A percentile compares a stretch with the other conserved stretches of the same genome.
Conservation (phyloP, 2,113 vertebrate genomes). For the Corythornis madagascariensis region DNA sequence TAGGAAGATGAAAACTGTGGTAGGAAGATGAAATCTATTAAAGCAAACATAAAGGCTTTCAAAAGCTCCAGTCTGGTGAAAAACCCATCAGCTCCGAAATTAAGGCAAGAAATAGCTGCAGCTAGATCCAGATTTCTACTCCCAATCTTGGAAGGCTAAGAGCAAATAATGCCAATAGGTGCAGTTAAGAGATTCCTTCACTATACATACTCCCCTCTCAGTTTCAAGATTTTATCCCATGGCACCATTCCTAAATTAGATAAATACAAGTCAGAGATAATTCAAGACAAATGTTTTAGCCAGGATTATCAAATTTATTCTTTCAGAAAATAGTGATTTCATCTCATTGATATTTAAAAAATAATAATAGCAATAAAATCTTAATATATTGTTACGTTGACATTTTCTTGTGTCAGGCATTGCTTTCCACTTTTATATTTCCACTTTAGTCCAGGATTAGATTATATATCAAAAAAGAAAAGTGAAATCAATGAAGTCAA, state of each 20-base stretch:
- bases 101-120: background rate
- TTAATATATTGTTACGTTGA: background rate
- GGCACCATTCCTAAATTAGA: background rate
- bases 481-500: background rate
- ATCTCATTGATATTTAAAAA: background rate
- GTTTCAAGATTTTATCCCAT: conserved; percentile 3
- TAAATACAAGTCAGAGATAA: conserved; percentile 9
- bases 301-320: background rate
- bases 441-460: background rate
- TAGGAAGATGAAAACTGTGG: background rate
- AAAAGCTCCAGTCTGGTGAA: background rate
- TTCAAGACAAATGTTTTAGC: conserved; percentile 24
- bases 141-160: background rate
- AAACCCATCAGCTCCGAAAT: background rate
- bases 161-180: background rate
- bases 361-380: background rate
- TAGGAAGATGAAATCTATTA: background rate
- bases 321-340: conserved; percentile 28
- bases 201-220: background rate
- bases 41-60: background rate
- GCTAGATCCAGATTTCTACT: background rate
- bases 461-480: conserved; percentile 25
- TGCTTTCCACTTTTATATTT: background rate
- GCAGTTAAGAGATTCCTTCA: background rate
- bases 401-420: background rate